Evolutionary conservation across 2,888 invertebrate species (phyloP).

Genomic region (Pyrrhia umbra): DNA sequence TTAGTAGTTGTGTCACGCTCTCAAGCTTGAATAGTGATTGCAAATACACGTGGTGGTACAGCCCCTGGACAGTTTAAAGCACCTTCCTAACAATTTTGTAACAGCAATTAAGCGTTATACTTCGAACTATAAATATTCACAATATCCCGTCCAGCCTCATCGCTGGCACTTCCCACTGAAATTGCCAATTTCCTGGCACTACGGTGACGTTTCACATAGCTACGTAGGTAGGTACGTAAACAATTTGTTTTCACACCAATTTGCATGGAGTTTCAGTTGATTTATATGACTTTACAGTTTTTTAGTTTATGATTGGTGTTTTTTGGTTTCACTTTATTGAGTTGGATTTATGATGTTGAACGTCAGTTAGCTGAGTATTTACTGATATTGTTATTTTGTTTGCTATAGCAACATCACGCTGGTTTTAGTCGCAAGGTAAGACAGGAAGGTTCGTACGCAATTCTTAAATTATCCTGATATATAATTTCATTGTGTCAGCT

Average conservation of each 20-base stretch:
- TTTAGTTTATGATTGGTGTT: constrained; percentile 43
- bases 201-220: constrained; percentile 70
- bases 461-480: no score
- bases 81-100: constrained; percentile 55
- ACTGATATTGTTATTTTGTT: constrained; percentile 2
- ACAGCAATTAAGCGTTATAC: constrained; percentile 60
- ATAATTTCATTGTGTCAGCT: no score
- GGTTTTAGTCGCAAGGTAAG: no score
- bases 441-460: no score
- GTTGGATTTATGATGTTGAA: constrained; percentile 27
- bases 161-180: constrained; percentile 69
- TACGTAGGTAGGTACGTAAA: constrained; percentile 57
- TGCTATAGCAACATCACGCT: no score
- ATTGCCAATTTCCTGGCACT: constrained; percentile 84
- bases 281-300: constrained; percentile 46
- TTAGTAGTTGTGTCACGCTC: no score
- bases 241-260: constrained; percentile 71
- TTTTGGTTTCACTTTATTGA: constrained; percentile 26
- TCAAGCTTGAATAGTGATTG: no score
- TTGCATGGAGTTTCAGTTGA: constrained; percentile 58
- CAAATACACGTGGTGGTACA: no score
- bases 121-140: constrained; percentile 64
- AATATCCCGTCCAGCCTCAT: constrained; percentile 57
- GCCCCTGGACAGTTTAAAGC: constrained; percentile 46
- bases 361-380: background rate